phyloP scores from a whole-genome alignment of 2,113 vertebrate species.

The Dicrurus megarhynchus region DNA sequence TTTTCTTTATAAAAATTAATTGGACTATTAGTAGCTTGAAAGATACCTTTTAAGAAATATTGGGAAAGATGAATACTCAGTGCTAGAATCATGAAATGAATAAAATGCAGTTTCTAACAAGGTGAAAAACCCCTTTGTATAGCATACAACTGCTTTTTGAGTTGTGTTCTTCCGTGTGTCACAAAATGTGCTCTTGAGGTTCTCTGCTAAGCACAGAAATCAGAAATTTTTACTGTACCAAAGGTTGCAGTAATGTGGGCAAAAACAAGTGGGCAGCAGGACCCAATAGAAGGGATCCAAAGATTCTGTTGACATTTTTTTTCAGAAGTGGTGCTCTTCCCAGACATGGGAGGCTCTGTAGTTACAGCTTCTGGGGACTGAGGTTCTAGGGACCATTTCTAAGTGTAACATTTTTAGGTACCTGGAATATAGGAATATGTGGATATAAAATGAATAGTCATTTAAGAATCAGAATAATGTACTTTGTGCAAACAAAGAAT shows the following conservation, averaged over 20 bases:
- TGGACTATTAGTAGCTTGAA: not conserved
- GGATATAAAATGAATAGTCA: slow-evolving; percentile 33
- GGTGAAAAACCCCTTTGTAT: not conserved
- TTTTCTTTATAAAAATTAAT: not conserved
- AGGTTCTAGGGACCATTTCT: not conserved
- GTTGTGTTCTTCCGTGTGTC: not conserved
- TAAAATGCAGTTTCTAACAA: not conserved
- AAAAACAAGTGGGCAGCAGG: not conserved
- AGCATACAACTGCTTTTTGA: not conserved
- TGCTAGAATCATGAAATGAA: not conserved
- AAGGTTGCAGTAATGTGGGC: not conserved
- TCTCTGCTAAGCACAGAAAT: not conserved
- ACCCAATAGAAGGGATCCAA: not conserved
- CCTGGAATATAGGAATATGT: not conserved
- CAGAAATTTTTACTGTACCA: not conserved
- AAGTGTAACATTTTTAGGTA: not conserved
- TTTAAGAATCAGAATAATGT: slow-evolving; percentile 36
- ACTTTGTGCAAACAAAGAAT: slow-evolving; percentile 13
- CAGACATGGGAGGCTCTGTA: not conserved
- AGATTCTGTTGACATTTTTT: not conserved
- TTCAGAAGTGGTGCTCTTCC: not conserved
- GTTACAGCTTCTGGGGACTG: not conserved
- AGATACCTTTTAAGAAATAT: not conserved
- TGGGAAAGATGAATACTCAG: not conserved
- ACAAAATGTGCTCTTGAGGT: not conserved